Evolutionary conservation across 2,888 invertebrate genomes (phyloP).

Genomic region (Epirrhoe tristata): DNA sequence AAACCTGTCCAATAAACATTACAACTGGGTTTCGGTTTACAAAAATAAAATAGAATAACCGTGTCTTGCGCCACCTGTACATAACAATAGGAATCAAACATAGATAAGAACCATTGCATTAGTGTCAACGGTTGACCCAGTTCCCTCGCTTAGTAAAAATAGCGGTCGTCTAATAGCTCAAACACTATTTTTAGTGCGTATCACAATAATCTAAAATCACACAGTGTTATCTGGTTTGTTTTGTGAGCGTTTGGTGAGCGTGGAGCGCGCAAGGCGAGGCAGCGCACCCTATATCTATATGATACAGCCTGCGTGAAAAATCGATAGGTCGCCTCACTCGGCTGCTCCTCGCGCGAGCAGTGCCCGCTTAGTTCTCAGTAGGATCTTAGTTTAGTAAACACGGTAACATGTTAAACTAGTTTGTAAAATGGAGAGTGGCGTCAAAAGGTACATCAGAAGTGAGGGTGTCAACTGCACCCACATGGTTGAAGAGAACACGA

Average conservation of each 20-base stretch:
- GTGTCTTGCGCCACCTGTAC: constrained; percentile 53
- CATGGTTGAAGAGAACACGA: constrained; percentile 77
- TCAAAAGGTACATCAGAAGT: constrained; percentile 79
- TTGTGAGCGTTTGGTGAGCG: constrained; percentile 45
- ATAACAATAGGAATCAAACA: constrained; percentile 46
- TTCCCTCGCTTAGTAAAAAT: constrained; percentile 81
- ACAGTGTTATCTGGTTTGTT: constrained; percentile 65
- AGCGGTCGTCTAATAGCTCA: constrained; percentile 81
- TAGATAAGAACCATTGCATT: constrained; percentile 53
- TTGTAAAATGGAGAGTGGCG: constrained; percentile 70
- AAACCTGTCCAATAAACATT: neutral
- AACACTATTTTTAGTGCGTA: constrained; percentile 82
- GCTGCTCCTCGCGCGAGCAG: constrained; percentile 64
- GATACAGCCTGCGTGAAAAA: constrained; percentile 52
- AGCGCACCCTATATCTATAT: constrained; percentile 46
- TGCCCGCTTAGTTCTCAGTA: constrained; percentile 73
- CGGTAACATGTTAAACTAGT: constrained; percentile 77
- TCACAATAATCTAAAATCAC: constrained; percentile 72
- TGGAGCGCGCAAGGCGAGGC: constrained; percentile 65
- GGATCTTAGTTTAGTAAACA: constrained; percentile 80
- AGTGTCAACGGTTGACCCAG: constrained; percentile 75
- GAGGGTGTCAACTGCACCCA: constrained; percentile 81
- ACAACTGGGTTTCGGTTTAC: neutral
- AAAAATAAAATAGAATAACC: neutral
- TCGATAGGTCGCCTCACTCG: constrained; percentile 64